Conservation (phyloP, 2,888 invertebrate genomes). For the Drosophila recens region DNA sequence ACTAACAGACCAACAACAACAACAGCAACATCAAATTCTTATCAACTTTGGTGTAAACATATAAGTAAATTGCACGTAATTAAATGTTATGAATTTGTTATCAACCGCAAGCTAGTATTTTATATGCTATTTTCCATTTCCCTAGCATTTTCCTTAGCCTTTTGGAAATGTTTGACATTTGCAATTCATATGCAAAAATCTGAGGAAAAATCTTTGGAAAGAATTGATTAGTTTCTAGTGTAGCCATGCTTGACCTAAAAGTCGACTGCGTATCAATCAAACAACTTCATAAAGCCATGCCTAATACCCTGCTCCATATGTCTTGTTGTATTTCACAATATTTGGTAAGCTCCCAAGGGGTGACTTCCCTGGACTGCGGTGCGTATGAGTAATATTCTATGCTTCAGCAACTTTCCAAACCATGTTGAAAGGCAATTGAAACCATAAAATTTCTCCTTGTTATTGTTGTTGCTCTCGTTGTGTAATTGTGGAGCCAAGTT, state of each 20-base stretch:
- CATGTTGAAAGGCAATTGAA: slow-evolving; percentile 29
- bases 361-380: slow-evolving; percentile 20
- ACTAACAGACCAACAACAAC: slow-evolving; percentile 34
- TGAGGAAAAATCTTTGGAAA: slow-evolving; percentile 5
- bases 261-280: slow-evolving; percentile 63
- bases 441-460: slow-evolving; percentile 44
- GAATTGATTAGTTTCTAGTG: slow-evolving; percentile 58
- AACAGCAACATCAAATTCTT: slow-evolving; percentile 40
- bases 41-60: slow-evolving; percentile 64
- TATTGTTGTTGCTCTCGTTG: slow-evolving; percentile 9
- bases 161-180: slow-evolving; percentile 23
- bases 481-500: slow-evolving; percentile 28
- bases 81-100: slow-evolving; percentile 78
- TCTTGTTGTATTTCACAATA: slow-evolving; percentile 50
- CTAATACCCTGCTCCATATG: slow-evolving; percentile 7
- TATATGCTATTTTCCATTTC: slow-evolving; percentile 36
- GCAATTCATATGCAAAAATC: slow-evolving; percentile 30
- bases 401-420: slow-evolving; percentile 47
- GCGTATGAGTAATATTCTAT: slow-evolving; percentile 72
- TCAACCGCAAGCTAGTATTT: slow-evolving; percentile 47
- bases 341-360: slow-evolving; percentile 34
- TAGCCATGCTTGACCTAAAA: slow-evolving; percentile 41
- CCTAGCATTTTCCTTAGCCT: not conserved
- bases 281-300: slow-evolving; percentile 8
- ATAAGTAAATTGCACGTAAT: slow-evolving; percentile 73